Conservation (phyloP, 2,888 invertebrate species). For the Lapara coniferarum region DNA sequence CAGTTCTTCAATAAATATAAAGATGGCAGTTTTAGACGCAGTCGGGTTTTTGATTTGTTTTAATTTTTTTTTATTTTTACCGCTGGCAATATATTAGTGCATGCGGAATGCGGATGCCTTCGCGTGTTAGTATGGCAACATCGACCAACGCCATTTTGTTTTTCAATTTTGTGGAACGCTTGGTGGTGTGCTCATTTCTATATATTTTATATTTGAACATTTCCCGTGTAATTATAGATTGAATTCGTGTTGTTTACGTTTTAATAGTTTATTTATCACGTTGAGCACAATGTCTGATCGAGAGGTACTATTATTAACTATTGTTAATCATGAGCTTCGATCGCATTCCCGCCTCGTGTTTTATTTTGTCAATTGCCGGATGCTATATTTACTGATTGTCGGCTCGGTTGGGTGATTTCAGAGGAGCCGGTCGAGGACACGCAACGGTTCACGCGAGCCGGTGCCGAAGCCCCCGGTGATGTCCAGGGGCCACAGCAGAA, state of each 20-base stretch:
- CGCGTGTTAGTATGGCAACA: constrained; percentile 6
- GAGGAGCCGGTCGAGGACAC: constrained; percentile 80
- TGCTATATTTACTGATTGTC: constrained; percentile 49
- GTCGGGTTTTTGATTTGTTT: too few species aligned
- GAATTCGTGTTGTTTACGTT: constrained; percentile 58
- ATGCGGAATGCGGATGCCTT: not conserved
- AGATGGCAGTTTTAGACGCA: too few species aligned
- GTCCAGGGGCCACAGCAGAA: constrained; percentile 77
- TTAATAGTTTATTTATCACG: constrained; percentile 52
- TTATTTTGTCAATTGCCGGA: constrained; percentile 54
- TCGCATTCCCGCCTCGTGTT: constrained; percentile 63
- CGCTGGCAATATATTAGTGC: constrained; percentile 17
- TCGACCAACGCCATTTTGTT: constrained; percentile 64
- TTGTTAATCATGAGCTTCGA: constrained; percentile 45
- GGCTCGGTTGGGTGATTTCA: constrained; percentile 61
- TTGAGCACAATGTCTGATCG: constrained; percentile 74
- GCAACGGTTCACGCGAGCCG: constrained; percentile 79
- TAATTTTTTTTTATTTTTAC: too few species aligned
- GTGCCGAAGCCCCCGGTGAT: constrained; percentile 69
- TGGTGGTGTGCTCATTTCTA: constrained; percentile 50
- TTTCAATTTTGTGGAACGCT: constrained; percentile 56
- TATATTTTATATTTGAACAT: constrained; percentile 56
- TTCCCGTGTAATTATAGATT: constrained; percentile 62
- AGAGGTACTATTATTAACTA: constrained; percentile 75
- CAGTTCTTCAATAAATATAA: too few species aligned